Percentiles rank a stretch among this genome's conserved stretches.
phyloP scores from a whole-genome alignment of 1,140 invertebrate species.

The Hycleus cichorii region DNA sequence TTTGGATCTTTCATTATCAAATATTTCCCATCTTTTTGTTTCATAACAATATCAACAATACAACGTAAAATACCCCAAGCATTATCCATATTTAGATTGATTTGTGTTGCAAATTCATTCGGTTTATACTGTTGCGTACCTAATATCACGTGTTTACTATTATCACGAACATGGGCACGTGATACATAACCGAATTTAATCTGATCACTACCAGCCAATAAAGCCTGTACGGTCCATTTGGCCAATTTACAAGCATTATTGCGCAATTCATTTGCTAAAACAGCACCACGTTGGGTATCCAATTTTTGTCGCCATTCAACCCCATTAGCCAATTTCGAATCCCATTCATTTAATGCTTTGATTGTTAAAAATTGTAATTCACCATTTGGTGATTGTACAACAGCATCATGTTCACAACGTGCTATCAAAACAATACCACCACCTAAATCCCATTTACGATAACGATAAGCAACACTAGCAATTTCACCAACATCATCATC shows the following conservation, averaged over 20 bases:
- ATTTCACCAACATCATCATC: conserved; percentile 85
- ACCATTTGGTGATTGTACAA: conserved; percentile 81
- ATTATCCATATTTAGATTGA: conserved; percentile 99
- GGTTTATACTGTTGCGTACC: conserved; percentile 99
- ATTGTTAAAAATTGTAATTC: conserved; percentile 93
- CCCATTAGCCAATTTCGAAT: conserved; percentile 89
- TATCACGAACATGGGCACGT: conserved; percentile 84
- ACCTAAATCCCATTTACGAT: conserved; percentile 94
- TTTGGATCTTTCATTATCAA: conserved; percentile 99
- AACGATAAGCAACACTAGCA: conserved; percentile 93
- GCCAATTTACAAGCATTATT: conserved; percentile 99
- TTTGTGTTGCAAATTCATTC: conserved; percentile 96
- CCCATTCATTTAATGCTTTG: conserved; percentile 99
- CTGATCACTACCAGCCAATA: conserved; percentile 94
- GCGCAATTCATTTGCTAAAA: conserved; percentile 94
- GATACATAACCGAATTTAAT: conserved; percentile 99
- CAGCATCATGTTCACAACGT: conserved; percentile 95
- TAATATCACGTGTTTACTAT: conserved; percentile 93
- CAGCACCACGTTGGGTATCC: conserved; percentile 94
- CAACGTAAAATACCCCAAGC: conserved; percentile 98
- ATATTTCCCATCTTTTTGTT: conserved; percentile 95
- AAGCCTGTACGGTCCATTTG: conserved; percentile 97
- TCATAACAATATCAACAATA: conserved; percentile 97
- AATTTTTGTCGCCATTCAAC: conserved; percentile 98
- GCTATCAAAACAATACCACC: conserved; percentile 84